Base-by-base conservation (phyloP, 2,113 vertebrate species). In the Engraulis encrasicolus region DNA sequence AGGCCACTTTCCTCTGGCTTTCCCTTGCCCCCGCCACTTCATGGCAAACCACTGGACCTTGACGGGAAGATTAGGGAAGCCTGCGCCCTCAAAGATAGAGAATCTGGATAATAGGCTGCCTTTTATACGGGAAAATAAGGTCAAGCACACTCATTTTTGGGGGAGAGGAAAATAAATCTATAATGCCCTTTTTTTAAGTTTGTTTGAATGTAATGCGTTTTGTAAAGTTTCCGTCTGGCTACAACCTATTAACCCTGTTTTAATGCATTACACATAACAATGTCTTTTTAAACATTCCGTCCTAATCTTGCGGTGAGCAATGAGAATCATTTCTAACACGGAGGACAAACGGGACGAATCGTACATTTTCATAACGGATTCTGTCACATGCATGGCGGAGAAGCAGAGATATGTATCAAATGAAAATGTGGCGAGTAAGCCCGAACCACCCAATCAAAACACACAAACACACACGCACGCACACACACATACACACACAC, bases 371-470 rank as follows among this genome's bases (percentile, higher is more conserved):
- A 92, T 92, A 90, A 90, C 89, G 81, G 84, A 84, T 87, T 89
- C 92, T 93, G 93, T 92, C 93, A 93, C 88, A 90, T 87, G 89
- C 85, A 81, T 89, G 87, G 90, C 92, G 92, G 90, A 92, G 87
- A 91, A 90, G 90, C 90, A 82, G 86, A 91, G 89, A 92, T 92
- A 91, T 89, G 85, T 87, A 91, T 94, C 91, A 91, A 90, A 88
- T 86, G 74, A 82, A n/a, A 91, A 91, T 90, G 90, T 89, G 83
- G 82, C 78, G 86, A 87, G 88, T 74, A 88, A 91, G 89, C 85
- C 79, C 84, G 88, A 89, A 91, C 23, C 6, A 71, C 84, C 86
- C 74, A 34, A 36, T 9, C 3, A 45, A 9, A 5, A 45, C 9
- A 45, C 40, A 38, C 38, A 27, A 50, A 58, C 23, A 81, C 79